Percentiles rank a stretch among this genome's conserved stretches.
Evolutionary conservation across 1,140 invertebrate species (phyloP).

Genomic region (Latrodectus geometricus): DNA sequence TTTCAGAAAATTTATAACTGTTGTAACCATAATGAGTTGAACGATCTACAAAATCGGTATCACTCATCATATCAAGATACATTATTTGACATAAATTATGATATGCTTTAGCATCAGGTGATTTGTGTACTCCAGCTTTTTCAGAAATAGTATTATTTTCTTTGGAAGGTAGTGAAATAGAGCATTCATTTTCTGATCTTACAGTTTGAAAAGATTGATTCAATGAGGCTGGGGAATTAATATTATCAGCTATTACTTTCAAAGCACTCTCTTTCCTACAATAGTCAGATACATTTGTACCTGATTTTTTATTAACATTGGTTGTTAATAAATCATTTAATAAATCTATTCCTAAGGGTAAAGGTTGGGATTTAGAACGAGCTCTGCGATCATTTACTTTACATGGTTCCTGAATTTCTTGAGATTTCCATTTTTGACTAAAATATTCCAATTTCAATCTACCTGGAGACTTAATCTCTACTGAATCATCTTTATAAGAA

Average conservation of each 20-base stretch:
- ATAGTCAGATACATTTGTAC: neutral
- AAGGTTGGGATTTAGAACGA: conserved; percentile 19
- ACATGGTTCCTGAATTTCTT: neutral
- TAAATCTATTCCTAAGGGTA: conserved; percentile 12
- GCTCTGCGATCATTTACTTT: neutral
- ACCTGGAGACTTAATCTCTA: conserved; percentile 61
- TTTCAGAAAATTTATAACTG: conserved; percentile 58
- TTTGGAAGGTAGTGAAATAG: neutral
- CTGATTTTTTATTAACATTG: neutral
- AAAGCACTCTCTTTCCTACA: conserved; percentile 43
- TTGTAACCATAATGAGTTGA: conserved; percentile 47
- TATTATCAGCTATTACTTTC: conserved; percentile 48
- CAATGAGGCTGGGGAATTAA: neutral
- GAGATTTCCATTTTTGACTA: conserved; percentile 11
- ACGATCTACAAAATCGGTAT: conserved; percentile 31
- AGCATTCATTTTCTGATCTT: neutral
- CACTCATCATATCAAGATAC: conserved; percentile 22
- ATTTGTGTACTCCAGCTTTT: neutral
- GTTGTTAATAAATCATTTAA: conserved; percentile 22
- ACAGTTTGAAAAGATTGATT: neutral
- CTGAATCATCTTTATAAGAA: conserved; percentile 71
- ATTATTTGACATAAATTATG: conserved; percentile 42
- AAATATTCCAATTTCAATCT: conserved; percentile 38
- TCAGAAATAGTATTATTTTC: too few species aligned
- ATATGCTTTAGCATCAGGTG: conserved; percentile 3